Base-by-base conservation (phyloP, 2,888 invertebrate species). In the Amphiduros pacificus region DNA sequence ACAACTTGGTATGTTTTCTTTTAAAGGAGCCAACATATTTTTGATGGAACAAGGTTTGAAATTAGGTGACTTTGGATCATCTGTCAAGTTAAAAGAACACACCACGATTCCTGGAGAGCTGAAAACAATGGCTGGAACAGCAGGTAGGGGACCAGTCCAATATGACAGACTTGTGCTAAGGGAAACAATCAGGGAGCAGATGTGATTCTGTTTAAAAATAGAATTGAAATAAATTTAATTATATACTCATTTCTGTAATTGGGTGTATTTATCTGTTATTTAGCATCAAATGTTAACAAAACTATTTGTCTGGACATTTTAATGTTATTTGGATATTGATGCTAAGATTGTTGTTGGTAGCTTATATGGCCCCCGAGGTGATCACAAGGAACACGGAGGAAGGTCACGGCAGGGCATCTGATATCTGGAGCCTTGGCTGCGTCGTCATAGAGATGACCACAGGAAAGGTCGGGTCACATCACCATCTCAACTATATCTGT, bases 301-400 rank as follows among this genome's bases (percentile, higher is more conserved):
- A 11, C 6, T 11, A 22, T 20, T 11, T 4, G 6, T 5, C 6
- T 20, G 6, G 44, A 44, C 5, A 11, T 44, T 11, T 17, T 44
- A 5, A n/a, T 9, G n/a, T 44, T 11, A 44, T n/a, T 5, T 9
- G n/a, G n/a, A 5, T 9, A 9, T 44, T 9, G 44, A 9, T 44
- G 44, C 5, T 44, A 44, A 11, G 6, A n/a, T n/a, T 44, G 9
- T 44, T 5, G n/a, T 44, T 81, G 83, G 26, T 82, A 93, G 94
- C 94, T 56, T 97, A 94, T 82, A 97, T 96, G 95, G 96, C 95
- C 0, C 96, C 96, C 0, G 96, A 96, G 84, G 92, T 96, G 73
- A 94, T 80, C 64, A 82, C 81, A 0, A 67, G 73, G 31, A 74
- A 71, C 64, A 68, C 73, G 53, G 64, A 70, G 55, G 86, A 87